Evolutionary conservation across 2,797 vertebrate species (phyloP).

Genomic region (Geotrypetes seraphini): DNA sequence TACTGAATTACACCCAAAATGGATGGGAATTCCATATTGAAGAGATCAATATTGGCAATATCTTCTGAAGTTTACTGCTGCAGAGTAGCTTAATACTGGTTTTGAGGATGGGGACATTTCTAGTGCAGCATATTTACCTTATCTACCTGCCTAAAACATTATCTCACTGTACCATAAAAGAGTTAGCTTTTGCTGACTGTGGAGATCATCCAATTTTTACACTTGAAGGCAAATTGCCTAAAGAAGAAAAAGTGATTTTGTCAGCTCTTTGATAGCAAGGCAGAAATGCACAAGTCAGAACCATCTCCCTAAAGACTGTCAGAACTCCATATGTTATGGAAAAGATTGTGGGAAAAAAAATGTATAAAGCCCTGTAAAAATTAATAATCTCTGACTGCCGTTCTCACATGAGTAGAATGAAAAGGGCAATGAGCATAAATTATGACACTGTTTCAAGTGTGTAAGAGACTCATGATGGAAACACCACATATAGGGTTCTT

Average conservation of each 20-base stretch:
- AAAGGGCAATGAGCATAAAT: background rate
- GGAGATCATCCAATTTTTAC: background rate
- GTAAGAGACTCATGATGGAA: background rate
- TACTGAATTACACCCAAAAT: too few relatives aligned
- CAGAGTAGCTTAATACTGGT: too few relatives aligned
- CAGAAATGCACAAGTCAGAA: background rate
- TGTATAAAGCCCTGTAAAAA: background rate
- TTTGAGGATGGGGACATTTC: too few relatives aligned
- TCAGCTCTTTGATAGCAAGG: constrained; percentile 7
- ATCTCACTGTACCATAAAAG: background rate
- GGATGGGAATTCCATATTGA: too few relatives aligned
- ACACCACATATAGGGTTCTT: background rate
- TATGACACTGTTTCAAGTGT: background rate
- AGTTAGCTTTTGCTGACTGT: constrained; percentile 3
- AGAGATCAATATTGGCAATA: too few relatives aligned
- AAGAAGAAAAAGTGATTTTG: constrained; percentile 5
- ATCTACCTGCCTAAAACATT: background rate
- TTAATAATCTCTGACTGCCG: background rate
- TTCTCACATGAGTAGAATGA: background rate
- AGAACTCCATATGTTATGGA: background rate
- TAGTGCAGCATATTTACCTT: background rate
- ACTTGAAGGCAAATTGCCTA: background rate
- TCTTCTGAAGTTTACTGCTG: too few relatives aligned
- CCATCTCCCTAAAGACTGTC: background rate
- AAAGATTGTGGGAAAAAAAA: background rate